Evolutionary conservation across 2,113 vertebrate species (phyloP), one percentile per base, ranked within the genome.

Genomic region (Corydoras sp.): DNA sequence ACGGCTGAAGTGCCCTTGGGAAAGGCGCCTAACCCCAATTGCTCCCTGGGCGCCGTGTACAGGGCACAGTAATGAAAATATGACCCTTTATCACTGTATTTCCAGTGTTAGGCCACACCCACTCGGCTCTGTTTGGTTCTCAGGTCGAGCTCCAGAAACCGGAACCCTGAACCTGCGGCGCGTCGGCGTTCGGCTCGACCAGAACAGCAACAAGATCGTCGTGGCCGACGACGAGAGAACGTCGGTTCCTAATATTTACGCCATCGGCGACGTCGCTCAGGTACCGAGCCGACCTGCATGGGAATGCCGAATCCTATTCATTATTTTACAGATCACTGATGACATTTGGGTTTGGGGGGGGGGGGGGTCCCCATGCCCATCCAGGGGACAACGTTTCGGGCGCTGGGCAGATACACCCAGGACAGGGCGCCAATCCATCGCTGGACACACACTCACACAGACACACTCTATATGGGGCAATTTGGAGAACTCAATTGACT

Each of bases 81-180:
- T 24, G 18, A 24, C 18, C 18, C 18, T 24, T 24, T 24, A 24
- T 24, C 18, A 24, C 18, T 24, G 18, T 24, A 24, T 24, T 24
- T 24, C 18, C 18, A 24, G 35, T 43, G 35, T 12, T 53, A 53
- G 51, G 13, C 51, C 51, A 53, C 24, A 32, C 15, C 48, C 67
- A 48, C n/a, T 15, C 65, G n/a, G 55, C 32, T 59, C 75, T 72
- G 30, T 76, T 10, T 74, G 74, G 58, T 48, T 76, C 11, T 63
- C 73, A 99, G 97, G 96, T 62, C 88, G 97, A 83, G 83, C 88
- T 14, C 92, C 95, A 29, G 93, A 94, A 74, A 91, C 87, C 49
- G 80, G 79, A 79, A 63, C 79, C 53, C 86, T 99, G 65, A 90
- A 92, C 76, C 83, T 98, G 76, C 85, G 93, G 66, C 69, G 83